phyloP scores from a whole-genome alignment of 2,888 invertebrate species.

The Cyrtodaria siliqua region DNA sequence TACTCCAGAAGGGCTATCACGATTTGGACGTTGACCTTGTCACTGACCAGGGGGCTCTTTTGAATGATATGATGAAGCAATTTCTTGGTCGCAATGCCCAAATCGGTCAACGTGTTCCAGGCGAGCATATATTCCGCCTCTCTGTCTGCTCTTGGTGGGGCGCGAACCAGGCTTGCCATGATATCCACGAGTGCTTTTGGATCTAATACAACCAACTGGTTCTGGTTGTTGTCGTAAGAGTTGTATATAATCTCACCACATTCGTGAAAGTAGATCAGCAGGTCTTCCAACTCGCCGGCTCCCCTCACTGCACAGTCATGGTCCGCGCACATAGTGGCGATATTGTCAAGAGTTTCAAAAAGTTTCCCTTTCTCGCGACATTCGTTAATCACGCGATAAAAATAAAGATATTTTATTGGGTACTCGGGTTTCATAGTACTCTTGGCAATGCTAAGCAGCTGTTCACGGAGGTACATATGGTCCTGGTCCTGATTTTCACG shows the following conservation, averaged over 20 bases:
- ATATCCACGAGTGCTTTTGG: slow-evolving; percentile 64
- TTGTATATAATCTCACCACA: slow-evolving; percentile 67
- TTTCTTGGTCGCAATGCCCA: slow-evolving; percentile 37
- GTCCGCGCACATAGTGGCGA: slow-evolving; percentile 32
- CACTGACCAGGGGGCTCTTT: slow-evolving; percentile 23
- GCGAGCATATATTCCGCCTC: slow-evolving; percentile 34
- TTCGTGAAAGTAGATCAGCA: slow-evolving; percentile 58
- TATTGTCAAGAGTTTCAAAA: slow-evolving; percentile 46
- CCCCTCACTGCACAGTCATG: slow-evolving; percentile 53
- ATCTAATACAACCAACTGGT: slow-evolving; percentile 63
- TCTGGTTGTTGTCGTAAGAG: slow-evolving; percentile 61
- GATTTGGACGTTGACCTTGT: slow-evolving; percentile 19
- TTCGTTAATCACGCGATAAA: slow-evolving; percentile 63
- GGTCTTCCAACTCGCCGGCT: slow-evolving; percentile 56
- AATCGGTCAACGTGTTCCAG: slow-evolving; percentile 45
- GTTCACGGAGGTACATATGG: slow-evolving; percentile 42
- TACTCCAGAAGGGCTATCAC: slow-evolving; percentile 41
- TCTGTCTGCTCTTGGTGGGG: slow-evolving; percentile 38
- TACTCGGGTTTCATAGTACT: slow-evolving; percentile 49
- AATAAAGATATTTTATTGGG: slow-evolving; percentile 63
- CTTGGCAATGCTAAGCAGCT: slow-evolving; percentile 33
- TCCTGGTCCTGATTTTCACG: slow-evolving; percentile 55
- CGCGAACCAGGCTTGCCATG: slow-evolving; percentile 47
- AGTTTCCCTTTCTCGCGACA: slow-evolving; percentile 42
- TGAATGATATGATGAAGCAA: slow-evolving; percentile 45